Evolutionary conservation across 2,888 invertebrate species (phyloP).

Genomic region (Agonopterix arenella): DNA sequence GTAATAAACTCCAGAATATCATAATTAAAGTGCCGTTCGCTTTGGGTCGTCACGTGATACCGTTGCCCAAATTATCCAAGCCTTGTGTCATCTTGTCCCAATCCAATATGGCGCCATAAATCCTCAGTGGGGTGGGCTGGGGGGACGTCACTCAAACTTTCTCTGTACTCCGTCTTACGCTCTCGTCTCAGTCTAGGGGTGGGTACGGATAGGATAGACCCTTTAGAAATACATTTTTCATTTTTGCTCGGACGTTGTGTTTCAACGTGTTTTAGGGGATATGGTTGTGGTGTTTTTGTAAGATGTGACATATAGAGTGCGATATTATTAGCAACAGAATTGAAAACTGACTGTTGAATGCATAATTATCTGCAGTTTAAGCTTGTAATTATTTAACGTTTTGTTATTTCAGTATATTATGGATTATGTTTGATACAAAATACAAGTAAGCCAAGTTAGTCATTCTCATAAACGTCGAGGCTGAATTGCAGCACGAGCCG

Average conservation of each 20-base stretch:
- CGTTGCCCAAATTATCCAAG: slow-evolving; percentile 76
- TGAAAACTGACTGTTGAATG: no score
- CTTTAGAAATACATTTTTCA: slow-evolving; percentile 9
- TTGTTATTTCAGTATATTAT: no score
- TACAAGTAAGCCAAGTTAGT: no score
- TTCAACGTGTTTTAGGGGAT: background rate
- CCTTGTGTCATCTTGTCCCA: slow-evolving; percentile 77
- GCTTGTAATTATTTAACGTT: no score
- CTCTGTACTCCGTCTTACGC: slow-evolving; percentile 74
- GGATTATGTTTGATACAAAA: no score
- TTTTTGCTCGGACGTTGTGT: background rate
- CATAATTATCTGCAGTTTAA: no score
- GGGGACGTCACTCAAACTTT: slow-evolving; percentile 77
- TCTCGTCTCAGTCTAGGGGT: slow-evolving; percentile 58
- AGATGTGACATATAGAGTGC: no score
- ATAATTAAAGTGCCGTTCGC: slow-evolving; percentile 74
- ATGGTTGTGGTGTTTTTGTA: background rate
- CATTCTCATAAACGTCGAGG: no score
- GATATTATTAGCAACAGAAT: no score
- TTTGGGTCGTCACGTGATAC: slow-evolving; percentile 69
- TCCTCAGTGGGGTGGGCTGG: slow-evolving; percentile 61
- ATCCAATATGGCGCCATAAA: slow-evolving; percentile 78
- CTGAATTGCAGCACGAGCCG: no score
- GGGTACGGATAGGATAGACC: slow-evolving; percentile 61
- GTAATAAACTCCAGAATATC: slow-evolving; percentile 56